Percentiles rank a stretch among this genome's conserved stretches.
These are phyloP conservation scores for Petrocephalus sullivani DNA, from an alignment of 2,797 vertebrate genomes.

Conservation along the genomic window DNA sequence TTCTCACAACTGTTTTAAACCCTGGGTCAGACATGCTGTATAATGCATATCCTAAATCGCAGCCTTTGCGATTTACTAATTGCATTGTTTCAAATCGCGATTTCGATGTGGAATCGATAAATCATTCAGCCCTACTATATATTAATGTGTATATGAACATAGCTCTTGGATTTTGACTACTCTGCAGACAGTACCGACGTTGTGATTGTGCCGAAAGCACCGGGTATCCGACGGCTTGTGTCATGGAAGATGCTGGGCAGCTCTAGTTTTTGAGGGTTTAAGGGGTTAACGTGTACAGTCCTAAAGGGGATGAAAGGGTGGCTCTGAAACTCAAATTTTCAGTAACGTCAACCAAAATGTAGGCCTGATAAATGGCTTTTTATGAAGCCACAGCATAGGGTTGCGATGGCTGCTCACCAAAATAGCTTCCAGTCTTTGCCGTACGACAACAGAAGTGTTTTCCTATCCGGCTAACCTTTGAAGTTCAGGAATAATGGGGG, in stretches of 20 bases:
- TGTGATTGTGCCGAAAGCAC: not conserved
- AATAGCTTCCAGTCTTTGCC: constrained; percentile 29
- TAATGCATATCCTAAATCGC: too few species aligned
- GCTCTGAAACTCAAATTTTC: not conserved
- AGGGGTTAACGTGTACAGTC: not conserved
- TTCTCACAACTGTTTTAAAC: too few species aligned
- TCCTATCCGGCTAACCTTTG: constrained; percentile 64
- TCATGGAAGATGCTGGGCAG: not conserved
- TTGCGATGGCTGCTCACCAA: not conserved
- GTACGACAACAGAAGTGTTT: constrained; percentile 48
- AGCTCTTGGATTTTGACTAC: not conserved
- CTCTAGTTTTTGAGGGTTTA: not conserved
- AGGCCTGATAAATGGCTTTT: not conserved
- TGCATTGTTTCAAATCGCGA: too few species aligned
- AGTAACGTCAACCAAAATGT: not conserved
- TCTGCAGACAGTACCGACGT: not conserved
- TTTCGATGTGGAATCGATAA: too few species aligned
- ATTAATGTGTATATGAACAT: not conserved
- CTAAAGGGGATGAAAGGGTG: not conserved
- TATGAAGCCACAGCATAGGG: not conserved
- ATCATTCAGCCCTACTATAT: not conserved
- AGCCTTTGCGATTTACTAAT: too few species aligned
- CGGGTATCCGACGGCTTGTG: not conserved
- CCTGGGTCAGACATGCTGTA: too few species aligned
- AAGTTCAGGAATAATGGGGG: constrained; percentile 52